Base-by-base conservation (phyloP, 23 tunicate species). In the Ciona savignyi region DNA sequence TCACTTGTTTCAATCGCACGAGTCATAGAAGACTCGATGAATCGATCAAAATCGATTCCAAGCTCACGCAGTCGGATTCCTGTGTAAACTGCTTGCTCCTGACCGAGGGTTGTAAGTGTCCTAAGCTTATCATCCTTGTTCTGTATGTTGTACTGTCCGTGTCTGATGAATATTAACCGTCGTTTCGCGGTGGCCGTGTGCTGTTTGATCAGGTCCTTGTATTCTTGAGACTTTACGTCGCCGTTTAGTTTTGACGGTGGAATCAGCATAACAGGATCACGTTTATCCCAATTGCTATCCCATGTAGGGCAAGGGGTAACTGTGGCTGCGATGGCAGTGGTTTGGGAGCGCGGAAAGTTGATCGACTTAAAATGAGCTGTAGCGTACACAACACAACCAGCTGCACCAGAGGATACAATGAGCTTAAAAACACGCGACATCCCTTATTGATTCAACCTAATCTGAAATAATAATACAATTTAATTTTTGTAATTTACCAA, bases 271-370 rank as follows among this genome's bases (percentile, higher is more conserved):
- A 56, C 30, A 27, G 87, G 87, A 27, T 84, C 89, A 29, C 96
- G 27, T 68, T 78, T 75, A 68, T 88, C 96, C 96, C 96, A 88
- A 60, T 88, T 88, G 35, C 32, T 29, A 78, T 88, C 87, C 96
- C 96, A 88, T 29, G 48, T 69, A 9, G 9, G 56, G 56, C 11
- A 9, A 42, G 56, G 9, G 9, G 56, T 6, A 6, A 42, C 15
- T 42, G 56, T 42, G 15, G 56, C 56, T 6, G 56, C 56, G 15
- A 6, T 42, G 56, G 15, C 56, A 42, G 56, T 9, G 11, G 56
- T 42, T 42, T 42, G 56, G 9, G 15, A 6, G 56, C 56, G 56
- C 9, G 56, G 56, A 42, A 42, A 42, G 15, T 9, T 42, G 11
- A 6, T n/a, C n/a, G n/a, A n/a, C n/a, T n/a, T 42, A 15, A 6